phyloP scores from a whole-genome alignment of 2,888 invertebrate genomes.

The Zaprionus lineosus region DNA sequence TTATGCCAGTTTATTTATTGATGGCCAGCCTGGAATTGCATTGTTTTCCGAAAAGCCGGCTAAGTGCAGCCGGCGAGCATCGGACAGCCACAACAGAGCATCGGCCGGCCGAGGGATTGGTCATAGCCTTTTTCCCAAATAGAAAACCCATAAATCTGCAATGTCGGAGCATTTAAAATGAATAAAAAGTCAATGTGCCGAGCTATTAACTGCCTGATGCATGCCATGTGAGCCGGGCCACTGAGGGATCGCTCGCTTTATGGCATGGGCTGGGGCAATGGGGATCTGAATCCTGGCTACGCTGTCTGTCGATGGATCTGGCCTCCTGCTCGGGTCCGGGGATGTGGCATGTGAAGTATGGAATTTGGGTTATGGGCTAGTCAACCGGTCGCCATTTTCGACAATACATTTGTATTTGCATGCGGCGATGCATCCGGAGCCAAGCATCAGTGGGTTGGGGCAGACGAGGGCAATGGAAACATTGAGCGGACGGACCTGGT shows the following conservation, averaged over 20 bases:
- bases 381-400: constrained; percentile 74
- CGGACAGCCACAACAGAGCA: constrained; percentile 17
- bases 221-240: constrained; percentile 42
- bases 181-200: constrained; percentile 80
- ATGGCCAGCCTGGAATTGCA: constrained; percentile 63
- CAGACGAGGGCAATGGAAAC: constrained; percentile 14
- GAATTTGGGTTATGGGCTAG: constrained; percentile 25
- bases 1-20: constrained; percentile 76
- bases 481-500: constrained; percentile 27
- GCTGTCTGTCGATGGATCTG: no score
- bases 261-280: background rate
- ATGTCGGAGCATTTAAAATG: constrained; percentile 79
- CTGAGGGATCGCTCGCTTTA: constrained; percentile 4
- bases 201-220: constrained; percentile 79
- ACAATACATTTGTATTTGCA: constrained; percentile 78
- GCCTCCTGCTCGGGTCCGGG: no score
- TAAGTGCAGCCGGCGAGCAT: constrained; percentile 65
- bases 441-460: constrained; percentile 51
- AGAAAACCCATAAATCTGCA: constrained; percentile 76
- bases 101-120: constrained; percentile 22
- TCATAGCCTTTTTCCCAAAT: constrained; percentile 59
- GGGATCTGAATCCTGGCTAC: no score
- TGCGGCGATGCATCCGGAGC: constrained; percentile 70
- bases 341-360: background rate
- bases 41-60: constrained; percentile 70